Evolutionary conservation across 2,888 invertebrate species (phyloP), one percentile per base, ranked within the genome.

Genomic region (Ormyrus thymus): DNA sequence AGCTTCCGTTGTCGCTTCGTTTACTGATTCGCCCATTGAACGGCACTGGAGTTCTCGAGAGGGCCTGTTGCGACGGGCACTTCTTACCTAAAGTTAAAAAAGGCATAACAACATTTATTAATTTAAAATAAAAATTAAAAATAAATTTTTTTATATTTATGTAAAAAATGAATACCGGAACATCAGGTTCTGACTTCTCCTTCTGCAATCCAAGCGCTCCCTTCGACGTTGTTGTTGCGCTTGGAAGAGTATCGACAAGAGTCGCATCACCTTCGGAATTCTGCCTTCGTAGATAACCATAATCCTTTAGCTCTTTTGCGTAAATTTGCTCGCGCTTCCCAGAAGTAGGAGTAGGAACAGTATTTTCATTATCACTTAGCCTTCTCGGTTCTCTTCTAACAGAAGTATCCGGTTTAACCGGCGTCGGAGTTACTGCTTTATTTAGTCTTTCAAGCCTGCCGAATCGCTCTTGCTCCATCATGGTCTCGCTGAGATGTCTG

Each of bases 11-110:
- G 81, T 83, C 0, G 83, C 74, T 48, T 88, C 89, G 11, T 84
- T 83, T 2, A 86, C 87, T 56, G 87, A 89, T 59, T 90, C 90
- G 6, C 90, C 90, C 88, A 90, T 89, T 11, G 90, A 90, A 11
- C 90, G 85, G 77, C 90, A 90, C 9, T 89, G 89, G 7, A 89
- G 84, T 56, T 89, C 90, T n/a, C 90, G 83, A 7, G 89, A 84
- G 0, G 86, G 87, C 71, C 90, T 83, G 65, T 90, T 90, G 61
- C 90, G 86, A 65, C 90, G 84, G 0, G 88, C 89, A 73, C 87
- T 89, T 80, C 90, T 85, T 10, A 90, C 89, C 80, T 80, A 15
- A 11, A 80, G 29, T 69, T 8, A 11, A 59, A 13, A 13, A 66
- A 73, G 29, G 59, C 9, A 65, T 46, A 15, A 51, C 15, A 70